Percentiles rank a stretch among this genome's conserved stretches.
Evolutionary conservation across 2,888 invertebrate species (phyloP).

Genomic region (Platynereis dumerilii): DNA sequence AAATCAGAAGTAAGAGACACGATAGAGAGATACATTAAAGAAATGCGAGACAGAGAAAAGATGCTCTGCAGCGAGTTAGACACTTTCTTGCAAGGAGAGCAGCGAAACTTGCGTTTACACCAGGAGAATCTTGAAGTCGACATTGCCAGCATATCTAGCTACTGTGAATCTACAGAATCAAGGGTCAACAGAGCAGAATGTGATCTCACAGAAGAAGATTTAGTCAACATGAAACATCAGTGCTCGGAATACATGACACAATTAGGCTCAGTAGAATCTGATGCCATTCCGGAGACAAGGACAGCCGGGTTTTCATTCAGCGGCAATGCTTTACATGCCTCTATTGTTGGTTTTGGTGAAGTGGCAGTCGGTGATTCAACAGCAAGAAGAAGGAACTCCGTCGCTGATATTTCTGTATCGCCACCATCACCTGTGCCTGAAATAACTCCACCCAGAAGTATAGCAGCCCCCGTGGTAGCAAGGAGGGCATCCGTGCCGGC

Average conservation of each 20-base stretch:
- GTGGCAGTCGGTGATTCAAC: constrained; percentile 30
- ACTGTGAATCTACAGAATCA: constrained; percentile 75
- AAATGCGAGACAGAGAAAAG: constrained; percentile 70
- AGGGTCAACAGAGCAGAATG: constrained; percentile 18
- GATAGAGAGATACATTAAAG: constrained; percentile 54
- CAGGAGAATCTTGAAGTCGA: constrained; percentile 95
- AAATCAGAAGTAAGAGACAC: constrained; percentile 84
- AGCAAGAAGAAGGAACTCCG: neutral
- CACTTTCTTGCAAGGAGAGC: constrained; percentile 86
- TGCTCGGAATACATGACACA: constrained; percentile 50
- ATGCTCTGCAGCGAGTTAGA: constrained; percentile 71
- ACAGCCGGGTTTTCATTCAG: constrained; percentile 49
- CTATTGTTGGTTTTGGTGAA: constrained; percentile 51
- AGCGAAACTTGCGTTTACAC: constrained; percentile 80
- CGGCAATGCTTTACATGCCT: constrained; percentile 47
- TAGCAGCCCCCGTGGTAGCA: no score
- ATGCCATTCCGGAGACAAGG: constrained; percentile 86
- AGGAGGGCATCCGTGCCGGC: no score
- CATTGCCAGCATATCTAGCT: constrained; percentile 92
- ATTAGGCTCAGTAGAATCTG: constrained; percentile 60
- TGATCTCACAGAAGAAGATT: constrained; percentile 46
- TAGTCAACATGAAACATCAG: constrained; percentile 47
- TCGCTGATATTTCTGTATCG: no score
- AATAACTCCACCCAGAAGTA: no score
- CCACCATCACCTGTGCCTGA: no score